Percentiles rank a stretch among this genome's conserved stretches.
phyloP scores from a whole-genome alignment of 2,888 invertebrate species.

The Sylvicola cinctus region DNA sequence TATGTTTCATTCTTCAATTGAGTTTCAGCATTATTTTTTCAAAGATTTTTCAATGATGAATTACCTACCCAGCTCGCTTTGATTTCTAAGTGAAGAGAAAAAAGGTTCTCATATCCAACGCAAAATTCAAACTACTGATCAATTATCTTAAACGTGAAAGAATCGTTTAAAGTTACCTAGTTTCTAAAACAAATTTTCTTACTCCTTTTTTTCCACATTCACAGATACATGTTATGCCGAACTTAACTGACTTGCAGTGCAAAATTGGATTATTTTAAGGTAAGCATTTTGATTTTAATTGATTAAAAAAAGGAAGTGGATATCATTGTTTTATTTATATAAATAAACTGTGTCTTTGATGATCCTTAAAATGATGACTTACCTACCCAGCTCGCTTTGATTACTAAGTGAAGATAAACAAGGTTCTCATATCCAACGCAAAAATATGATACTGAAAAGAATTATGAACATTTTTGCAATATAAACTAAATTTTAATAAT shows the following conservation, averaged over 20 bases:
- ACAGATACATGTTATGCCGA: too few species aligned
- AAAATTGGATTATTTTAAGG: too few species aligned
- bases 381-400: conserved; percentile 17
- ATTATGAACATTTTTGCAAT: neutral
- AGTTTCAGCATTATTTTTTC: neutral
- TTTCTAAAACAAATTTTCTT: too few species aligned
- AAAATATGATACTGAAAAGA: neutral
- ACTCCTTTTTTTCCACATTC: too few species aligned
- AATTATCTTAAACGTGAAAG: too few species aligned
- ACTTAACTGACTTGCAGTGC: too few species aligned
- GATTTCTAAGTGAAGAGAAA: conserved; percentile 8
- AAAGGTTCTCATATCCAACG: conserved; percentile 9
- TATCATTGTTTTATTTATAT: neutral
- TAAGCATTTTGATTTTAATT: too few species aligned
- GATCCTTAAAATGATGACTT: conserved; percentile 3
- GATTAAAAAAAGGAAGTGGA: too few species aligned
- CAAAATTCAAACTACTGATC: too few species aligned
- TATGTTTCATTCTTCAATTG: neutral
- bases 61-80: conserved; percentile 9
- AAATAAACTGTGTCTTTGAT: neutral
- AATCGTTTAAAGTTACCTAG: too few species aligned
- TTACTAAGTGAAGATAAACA: conserved; percentile 14
- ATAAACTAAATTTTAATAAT: neutral
- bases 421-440: conserved; percentile 9
- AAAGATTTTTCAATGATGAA: conserved; percentile 4